Evolutionary conservation across 30 jellyfish, hydroid and myxozoan species (phyloP), one percentile per base, ranked within the genome.

Genomic region (Pelagia noctiluca): DNA sequence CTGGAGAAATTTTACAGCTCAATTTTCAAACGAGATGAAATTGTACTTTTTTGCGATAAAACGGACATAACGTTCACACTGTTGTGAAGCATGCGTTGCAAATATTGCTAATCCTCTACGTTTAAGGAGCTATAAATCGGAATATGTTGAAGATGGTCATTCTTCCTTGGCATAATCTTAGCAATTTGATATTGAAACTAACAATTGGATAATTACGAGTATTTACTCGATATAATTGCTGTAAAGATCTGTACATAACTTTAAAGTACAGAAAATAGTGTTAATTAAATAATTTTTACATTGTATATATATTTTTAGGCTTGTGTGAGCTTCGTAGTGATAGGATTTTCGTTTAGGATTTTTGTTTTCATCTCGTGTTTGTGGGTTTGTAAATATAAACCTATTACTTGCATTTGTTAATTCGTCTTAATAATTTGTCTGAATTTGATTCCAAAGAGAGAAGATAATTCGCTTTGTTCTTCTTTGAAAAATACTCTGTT

Each of bases 381-480:
- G 32, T 33, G 83, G 83, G 83, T 70, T 70, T 70, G 83, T 70
- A 70, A 70, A 70, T 70, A 70, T 35, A 10, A 29, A 70, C 54
- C n/a, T 70, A 26, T 35, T 31, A 70, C 42, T 52, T 52, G 22
- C 68, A 52, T 52, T 70, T 70, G 83, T 70, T 70, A 70, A 47
- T 70, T 70, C 22, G 23, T 70, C 36, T 66, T 70, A 2, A 35
- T 70, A 18, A 70, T 34, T 35, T 36, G 83, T 38, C 46, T 70
- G 83, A 70, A 35, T 70, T 70, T 42, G 31, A 63, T 24, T 63
- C 26, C 24, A 63, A 63, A 63, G 22, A 63, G 38, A 21, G 75
- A 63, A 4, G 75, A 24, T 63, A 63, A 63, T 24, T 8, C 19
- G 19, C 61, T 11, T 8, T 47, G 11, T 47, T 11, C 19, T 47